Percentiles rank a stretch among this genome's conserved stretches.
phyloP scores from a whole-genome alignment of 1,140 invertebrate genomes.

The Ptiloglossa arizonensis region DNA sequence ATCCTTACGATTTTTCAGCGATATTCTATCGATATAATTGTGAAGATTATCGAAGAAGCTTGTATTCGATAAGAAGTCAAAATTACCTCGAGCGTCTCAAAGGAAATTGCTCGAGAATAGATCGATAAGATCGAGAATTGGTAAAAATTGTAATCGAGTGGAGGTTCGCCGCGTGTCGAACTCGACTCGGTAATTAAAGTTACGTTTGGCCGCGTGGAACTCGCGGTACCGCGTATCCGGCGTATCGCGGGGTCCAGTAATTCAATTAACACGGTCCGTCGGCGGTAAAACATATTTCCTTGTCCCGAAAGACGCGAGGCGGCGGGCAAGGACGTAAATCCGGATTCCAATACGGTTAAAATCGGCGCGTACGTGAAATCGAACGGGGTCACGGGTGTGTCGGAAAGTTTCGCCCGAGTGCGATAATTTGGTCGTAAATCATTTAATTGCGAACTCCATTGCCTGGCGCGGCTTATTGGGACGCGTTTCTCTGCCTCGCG shows the following conservation, averaged over 20 bases:
- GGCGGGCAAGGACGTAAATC: not conserved
- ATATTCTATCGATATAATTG: no score
- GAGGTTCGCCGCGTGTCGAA: not conserved
- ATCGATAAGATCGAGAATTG: no score
- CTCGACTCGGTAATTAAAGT: constrained; percentile 8
- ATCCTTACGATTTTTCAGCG: no score
- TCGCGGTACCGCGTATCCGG: not conserved
- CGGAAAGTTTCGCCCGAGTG: constrained; percentile 18
- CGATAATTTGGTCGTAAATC: constrained; percentile 54
- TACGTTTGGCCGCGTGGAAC: constrained; percentile 2
- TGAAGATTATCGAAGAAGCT: no score
- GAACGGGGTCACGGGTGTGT: constrained; percentile 10
- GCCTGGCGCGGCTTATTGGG: constrained; percentile 22
- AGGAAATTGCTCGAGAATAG: no score
- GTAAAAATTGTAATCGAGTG: not conserved
- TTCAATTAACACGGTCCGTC: constrained; percentile 19
- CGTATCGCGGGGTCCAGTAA: not conserved
- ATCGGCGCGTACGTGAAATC: not conserved
- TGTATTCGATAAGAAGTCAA: no score
- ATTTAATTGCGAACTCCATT: constrained; percentile 52
- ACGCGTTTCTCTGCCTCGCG: not conserved
- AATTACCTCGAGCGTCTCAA: no score
- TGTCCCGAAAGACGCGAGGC: not conserved
- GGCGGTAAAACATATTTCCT: constrained; percentile 13
- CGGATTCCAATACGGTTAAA: constrained; percentile 12